A percentile compares a stretch with the other conserved stretches of the same genome.
Evolutionary conservation across 2,888 invertebrate genomes (phyloP).

Genomic region (Allygus modestus): DNA sequence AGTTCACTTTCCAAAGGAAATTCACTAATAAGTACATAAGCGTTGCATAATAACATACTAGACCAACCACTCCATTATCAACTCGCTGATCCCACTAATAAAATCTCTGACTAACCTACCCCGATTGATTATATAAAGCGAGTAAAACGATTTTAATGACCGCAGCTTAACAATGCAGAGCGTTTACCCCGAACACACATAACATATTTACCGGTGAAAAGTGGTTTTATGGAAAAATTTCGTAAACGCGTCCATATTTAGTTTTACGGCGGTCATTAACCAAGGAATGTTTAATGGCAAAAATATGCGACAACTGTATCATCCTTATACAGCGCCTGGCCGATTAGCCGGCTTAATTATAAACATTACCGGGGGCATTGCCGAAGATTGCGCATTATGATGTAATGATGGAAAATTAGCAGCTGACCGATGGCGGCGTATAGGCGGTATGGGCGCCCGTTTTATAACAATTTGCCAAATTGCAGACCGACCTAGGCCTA

Average conservation of each 20-base stretch:
- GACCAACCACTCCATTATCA: too few relatives aligned
- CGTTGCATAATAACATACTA: too few relatives aligned
- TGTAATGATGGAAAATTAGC: constrained; percentile 41
- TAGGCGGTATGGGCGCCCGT: constrained; percentile 39
- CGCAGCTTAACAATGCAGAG: neutral
- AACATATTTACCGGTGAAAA: neutral
- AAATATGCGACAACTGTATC: constrained; percentile 36
- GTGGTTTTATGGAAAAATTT: constrained; percentile 6
- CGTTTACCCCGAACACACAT: neutral
- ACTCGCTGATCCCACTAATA: too few relatives aligned
- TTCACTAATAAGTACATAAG: too few relatives aligned
- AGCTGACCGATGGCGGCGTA: constrained; percentile 6
- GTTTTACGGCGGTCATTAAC: neutral
- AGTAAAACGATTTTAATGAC: too few relatives aligned
- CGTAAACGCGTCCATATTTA: neutral
- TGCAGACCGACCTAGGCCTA: constrained; percentile 8
- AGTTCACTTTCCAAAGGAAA: too few relatives aligned
- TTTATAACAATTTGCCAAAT: constrained; percentile 41
- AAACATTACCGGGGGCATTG: constrained; percentile 28
- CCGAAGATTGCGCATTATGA: constrained; percentile 15
- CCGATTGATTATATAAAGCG: too few relatives aligned
- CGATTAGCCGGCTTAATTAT: constrained; percentile 21
- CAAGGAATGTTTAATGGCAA: constrained; percentile 5
- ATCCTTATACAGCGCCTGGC: neutral
- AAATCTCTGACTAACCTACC: too few relatives aligned